Conservation (phyloP, 2,888 invertebrate species). For the Cataglyphis rosenhaueri region DNA sequence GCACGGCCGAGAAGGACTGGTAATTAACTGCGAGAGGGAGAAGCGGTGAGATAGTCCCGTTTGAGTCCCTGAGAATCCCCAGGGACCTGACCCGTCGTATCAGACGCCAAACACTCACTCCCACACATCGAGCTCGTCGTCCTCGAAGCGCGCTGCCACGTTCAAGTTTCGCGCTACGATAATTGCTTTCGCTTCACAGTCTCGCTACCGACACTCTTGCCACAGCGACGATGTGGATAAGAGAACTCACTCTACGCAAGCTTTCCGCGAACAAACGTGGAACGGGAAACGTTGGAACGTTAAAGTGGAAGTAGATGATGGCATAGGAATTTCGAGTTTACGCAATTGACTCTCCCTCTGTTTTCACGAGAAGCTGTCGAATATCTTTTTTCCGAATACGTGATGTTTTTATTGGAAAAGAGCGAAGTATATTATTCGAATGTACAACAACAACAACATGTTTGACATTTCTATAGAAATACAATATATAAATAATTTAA, state of each 20-base stretch:
- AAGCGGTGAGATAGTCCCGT: constrained; percentile 79
- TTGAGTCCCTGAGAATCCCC: constrained; percentile 83
- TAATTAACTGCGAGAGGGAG: constrained; percentile 82
- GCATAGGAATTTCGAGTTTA: constrained; percentile 69
- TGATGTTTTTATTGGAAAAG: background rate
- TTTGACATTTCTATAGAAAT: background rate
- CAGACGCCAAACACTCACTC: constrained; percentile 83
- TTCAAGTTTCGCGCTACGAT: constrained; percentile 85
- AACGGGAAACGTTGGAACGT: constrained; percentile 53
- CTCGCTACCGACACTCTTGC: constrained; percentile 79
- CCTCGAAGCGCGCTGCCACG: constrained; percentile 69
- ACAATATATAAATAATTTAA: background rate
- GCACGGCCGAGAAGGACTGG: constrained; percentile 75
- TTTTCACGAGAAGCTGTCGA: constrained; percentile 58
- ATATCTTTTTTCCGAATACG: background rate
- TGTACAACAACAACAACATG: background rate
- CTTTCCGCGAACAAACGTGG: constrained; percentile 48
- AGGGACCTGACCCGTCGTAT: constrained; percentile 84
- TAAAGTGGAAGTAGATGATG: constrained; percentile 68
- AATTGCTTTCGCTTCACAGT: constrained; percentile 84
- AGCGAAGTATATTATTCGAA: constrained; percentile 1
- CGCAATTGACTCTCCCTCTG: constrained; percentile 65
- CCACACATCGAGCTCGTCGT: constrained; percentile 72
- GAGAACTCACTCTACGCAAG: constrained; percentile 55
- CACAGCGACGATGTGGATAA: constrained; percentile 71